Conservation (phyloP, 2,797 vertebrate species). For the Echeneis naucrates region DNA sequence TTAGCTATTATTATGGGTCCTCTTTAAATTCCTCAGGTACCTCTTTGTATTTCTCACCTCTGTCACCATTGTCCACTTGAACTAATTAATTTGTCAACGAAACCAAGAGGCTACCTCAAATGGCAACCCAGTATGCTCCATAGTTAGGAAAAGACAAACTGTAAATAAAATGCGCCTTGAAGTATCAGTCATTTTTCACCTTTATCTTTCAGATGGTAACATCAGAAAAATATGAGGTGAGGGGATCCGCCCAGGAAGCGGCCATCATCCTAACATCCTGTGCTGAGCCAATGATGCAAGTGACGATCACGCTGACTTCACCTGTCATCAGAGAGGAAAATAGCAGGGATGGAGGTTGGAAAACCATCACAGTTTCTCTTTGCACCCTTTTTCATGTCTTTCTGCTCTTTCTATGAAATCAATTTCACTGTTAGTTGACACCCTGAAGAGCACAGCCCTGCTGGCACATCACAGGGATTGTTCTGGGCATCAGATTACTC, state of each 20-base stretch:
- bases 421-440: constrained; percentile 75
- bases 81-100: too few species aligned
- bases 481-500: constrained; percentile 7
- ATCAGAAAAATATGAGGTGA: constrained; percentile 97
- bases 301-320: constrained; percentile 97
- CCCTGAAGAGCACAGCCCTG: constrained; percentile 89
- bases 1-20: too few species aligned
- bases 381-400: constrained; percentile 65
- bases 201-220: constrained; percentile 90
- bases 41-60: too few species aligned
- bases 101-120: too few species aligned
- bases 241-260: constrained; percentile 90
- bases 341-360: constrained; percentile 95
- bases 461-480: constrained; percentile 85
- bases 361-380: constrained; percentile 75
- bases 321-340: constrained; percentile 97
- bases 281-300: constrained; percentile 97
- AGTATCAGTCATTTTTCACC: neutral
- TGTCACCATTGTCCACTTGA: neutral
- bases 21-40: too few species aligned
- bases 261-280: constrained; percentile 93
- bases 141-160: neutral
- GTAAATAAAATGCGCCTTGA: neutral
- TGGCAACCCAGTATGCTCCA: neutral
- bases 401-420: constrained; percentile 72